Conservation (phyloP, 2,113 vertebrate species). For the Odobenus rosmarus region DNA sequence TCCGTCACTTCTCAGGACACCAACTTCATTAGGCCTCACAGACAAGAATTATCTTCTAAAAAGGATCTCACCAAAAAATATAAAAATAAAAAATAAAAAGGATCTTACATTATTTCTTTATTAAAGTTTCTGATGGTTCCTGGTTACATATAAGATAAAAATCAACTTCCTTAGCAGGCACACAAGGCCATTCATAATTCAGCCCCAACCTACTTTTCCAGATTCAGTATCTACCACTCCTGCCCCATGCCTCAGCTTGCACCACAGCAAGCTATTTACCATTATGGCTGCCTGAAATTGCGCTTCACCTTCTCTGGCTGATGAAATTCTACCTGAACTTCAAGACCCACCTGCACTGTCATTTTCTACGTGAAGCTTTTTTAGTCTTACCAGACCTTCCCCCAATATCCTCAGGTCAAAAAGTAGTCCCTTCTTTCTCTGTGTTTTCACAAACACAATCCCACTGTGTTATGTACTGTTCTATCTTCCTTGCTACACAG, state of each 20-base stretch:
- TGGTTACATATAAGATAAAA: not conserved
- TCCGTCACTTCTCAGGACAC: not conserved
- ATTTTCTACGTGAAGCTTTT: not conserved
- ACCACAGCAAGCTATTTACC: not conserved
- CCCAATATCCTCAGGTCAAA: not conserved
- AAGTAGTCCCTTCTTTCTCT: not conserved
- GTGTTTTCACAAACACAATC: not conserved
- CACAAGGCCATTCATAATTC: not conserved
- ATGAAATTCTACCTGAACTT: constrained; percentile 18
- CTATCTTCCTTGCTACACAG: not conserved
- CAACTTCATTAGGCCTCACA: not conserved
- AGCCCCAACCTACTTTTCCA: not conserved
- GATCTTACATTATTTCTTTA: not conserved
- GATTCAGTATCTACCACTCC: not conserved
- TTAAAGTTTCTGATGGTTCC: not conserved
- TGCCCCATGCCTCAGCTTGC: not conserved
- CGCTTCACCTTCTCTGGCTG: not conserved
- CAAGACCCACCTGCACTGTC: not conserved
- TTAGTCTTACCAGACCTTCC: not conserved
- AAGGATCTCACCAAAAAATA: not conserved
- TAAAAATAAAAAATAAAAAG: not conserved
- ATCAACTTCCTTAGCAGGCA: not conserved
- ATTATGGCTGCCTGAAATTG: not conserved
- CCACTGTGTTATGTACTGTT: not conserved
- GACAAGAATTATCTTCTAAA: constrained; percentile 12